Evolutionary conservation across 1,140 invertebrate species (phyloP).

Genomic region (Saccostrea glomerata): DNA sequence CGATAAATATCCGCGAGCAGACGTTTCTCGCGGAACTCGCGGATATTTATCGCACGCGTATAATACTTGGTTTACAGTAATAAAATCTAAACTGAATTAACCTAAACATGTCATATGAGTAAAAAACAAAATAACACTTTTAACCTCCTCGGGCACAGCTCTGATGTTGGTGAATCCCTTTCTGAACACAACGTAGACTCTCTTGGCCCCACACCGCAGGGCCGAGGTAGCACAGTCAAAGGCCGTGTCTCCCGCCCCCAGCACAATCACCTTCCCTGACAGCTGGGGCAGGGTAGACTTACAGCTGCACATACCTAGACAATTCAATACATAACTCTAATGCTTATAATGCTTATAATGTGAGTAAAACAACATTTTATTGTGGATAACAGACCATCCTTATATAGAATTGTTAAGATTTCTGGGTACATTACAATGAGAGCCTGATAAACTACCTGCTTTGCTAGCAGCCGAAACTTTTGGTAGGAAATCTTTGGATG

Average conservation of each 20-base stretch:
- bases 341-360: not conserved
- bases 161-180: constrained; percentile 95
- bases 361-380: no score
- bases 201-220: constrained; percentile 93
- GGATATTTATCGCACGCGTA: no score
- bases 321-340: not conserved
- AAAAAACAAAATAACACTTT: not conserved
- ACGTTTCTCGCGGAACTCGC: no score
- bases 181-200: constrained; percentile 95
- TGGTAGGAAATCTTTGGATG: constrained; percentile 96
- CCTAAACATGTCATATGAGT: no score
- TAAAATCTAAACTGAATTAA: no score
- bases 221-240: constrained; percentile 99
- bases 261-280: constrained; percentile 92
- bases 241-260: constrained; percentile 98
- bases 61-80: no score
- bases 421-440: no score
- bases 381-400: no score
- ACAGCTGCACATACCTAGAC: constrained; percentile 88
- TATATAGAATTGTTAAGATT: no score
- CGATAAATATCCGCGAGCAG: no score
- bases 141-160: constrained; percentile 97
- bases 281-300: constrained; percentile 87
- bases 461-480: constrained; percentile 93
- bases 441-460: constrained; percentile 81